Evolutionary conservation across 2,888 invertebrate species (phyloP).

Genomic region (Rotaria macrura): DNA sequence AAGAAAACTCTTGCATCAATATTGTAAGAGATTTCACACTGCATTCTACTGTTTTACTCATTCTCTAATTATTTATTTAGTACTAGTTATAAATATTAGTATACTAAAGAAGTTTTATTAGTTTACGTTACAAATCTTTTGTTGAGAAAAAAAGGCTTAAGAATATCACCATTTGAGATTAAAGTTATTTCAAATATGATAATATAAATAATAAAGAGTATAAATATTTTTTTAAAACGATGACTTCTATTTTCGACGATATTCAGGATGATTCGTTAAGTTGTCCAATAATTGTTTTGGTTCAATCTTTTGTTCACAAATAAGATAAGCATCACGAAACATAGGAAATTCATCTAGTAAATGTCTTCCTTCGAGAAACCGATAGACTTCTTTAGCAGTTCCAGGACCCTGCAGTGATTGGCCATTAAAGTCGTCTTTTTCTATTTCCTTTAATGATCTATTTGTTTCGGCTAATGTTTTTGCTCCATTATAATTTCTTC

Average conservation of each 20-base stretch:
- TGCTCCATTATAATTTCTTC: constrained; percentile 84
- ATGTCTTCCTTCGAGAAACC: constrained; percentile 19
- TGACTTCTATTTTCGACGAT: background rate
- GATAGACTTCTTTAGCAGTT: constrained; percentile 87
- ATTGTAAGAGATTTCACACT: no score
- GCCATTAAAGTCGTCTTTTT: constrained; percentile 88
- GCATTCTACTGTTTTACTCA: no score
- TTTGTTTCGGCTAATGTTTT: constrained; percentile 62
- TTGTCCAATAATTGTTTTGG: constrained; percentile 74
- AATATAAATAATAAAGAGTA: no score
- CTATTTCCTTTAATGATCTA: constrained; percentile 57
- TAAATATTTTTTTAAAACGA: no score
- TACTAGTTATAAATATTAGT: no score
- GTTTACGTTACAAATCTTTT: no score
- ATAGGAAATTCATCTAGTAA: background rate
- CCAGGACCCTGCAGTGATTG: constrained; percentile 91
- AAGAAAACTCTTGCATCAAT: no score
- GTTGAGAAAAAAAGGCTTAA: no score
- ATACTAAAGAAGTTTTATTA: no score
- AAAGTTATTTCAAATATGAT: no score
- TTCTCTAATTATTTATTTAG: no score
- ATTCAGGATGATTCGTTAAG: constrained; percentile 80
- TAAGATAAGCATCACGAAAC: background rate
- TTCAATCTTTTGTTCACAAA: constrained; percentile 43
- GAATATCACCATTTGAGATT: no score